Evolutionary conservation across 2,113 vertebrate species (phyloP).

Genomic region (Gnathonemus longibarbis): DNA sequence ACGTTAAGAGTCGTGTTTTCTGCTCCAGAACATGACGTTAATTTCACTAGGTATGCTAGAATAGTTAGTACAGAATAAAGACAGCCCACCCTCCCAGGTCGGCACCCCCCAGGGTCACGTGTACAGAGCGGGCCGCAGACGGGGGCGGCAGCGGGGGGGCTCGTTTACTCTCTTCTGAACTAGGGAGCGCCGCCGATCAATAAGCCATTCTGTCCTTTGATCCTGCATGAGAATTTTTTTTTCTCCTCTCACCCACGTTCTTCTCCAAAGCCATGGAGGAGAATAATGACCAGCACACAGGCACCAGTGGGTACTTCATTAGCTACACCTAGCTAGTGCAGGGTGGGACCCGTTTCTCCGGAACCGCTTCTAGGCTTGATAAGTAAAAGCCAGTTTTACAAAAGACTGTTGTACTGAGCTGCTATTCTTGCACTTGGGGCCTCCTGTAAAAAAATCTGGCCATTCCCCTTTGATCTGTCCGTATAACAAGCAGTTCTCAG

Average conservation of each 20-base stretch:
- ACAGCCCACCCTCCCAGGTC: not conserved
- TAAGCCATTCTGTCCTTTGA: not conserved
- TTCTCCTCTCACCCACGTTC: not conserved
- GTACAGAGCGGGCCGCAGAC: not conserved
- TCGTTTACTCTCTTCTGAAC: not conserved
- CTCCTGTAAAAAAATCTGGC: not conserved
- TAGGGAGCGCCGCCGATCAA: not conserved
- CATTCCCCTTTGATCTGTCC: not conserved
- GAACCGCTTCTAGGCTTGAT: not conserved
- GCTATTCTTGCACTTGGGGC: not conserved
- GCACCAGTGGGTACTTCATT: not conserved
- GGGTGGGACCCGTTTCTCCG: not conserved
- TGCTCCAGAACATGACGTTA: not conserved
- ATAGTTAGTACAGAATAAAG: not conserved
- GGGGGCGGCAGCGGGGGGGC: not conserved
- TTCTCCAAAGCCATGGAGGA: not conserved
- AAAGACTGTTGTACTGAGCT: not conserved
- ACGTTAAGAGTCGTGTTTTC: not conserved
- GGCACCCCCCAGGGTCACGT: not conserved
- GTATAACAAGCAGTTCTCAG: not conserved
- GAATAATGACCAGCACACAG: not conserved
- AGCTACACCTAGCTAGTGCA: not conserved
- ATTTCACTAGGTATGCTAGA: not conserved
- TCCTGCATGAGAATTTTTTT: not conserved
- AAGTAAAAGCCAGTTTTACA: not conserved